These are phyloP conservation scores for Catagonus wagneri DNA, from an alignment of 2,113 vertebrate genomes.

Conservation along the genomic window DNA sequence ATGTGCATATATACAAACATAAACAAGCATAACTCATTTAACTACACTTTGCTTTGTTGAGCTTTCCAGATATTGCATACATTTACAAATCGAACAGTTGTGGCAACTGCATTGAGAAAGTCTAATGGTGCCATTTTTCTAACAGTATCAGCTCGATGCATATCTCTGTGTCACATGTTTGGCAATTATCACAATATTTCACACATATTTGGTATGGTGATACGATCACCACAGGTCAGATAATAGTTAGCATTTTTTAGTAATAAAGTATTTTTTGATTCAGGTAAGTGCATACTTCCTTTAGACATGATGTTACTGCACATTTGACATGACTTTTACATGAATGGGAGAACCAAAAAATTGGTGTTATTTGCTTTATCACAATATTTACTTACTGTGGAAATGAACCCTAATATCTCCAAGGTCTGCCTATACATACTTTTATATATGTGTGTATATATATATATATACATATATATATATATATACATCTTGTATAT, in stretches of 20 bases:
- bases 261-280: neutral
- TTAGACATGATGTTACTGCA: neutral
- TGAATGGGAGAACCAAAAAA: neutral
- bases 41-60: neutral
- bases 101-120: neutral
- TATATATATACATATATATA: neutral
- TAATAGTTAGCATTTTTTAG: neutral
- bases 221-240: neutral
- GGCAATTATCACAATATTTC: neutral
- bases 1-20: neutral
- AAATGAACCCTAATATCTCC: neutral
- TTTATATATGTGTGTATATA: neutral
- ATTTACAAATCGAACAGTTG: neutral
- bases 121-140: neutral
- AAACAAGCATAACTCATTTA: neutral
- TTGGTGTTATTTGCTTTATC: neutral
- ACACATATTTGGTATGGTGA: neutral
- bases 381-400: neutral
- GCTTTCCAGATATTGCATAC: neutral
- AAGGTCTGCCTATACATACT: neutral
- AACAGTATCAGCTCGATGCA: neutral
- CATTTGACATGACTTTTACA: neutral
- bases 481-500: neutral
- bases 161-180: neutral
- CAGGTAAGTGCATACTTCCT: too few relatives aligned